phyloP scores from a whole-genome alignment of 2,888 invertebrate genomes.

The Alentia gelatinosa region DNA sequence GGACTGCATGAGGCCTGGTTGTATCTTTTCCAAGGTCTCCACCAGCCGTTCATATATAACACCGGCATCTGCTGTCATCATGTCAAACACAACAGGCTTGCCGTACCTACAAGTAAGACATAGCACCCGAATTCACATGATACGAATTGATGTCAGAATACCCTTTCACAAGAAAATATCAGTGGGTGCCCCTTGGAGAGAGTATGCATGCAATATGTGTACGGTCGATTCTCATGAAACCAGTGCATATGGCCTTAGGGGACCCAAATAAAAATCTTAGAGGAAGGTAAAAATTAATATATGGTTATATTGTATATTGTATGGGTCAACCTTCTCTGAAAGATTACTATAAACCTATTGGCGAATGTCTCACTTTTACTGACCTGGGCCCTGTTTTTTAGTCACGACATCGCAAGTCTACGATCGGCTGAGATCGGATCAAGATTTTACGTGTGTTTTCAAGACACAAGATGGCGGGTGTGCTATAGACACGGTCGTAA shows the following conservation, averaged over 20 bases:
- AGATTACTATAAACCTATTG: too few relatives aligned
- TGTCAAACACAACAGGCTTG: conserved; percentile 11
- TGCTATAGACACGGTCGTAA: too few relatives aligned
- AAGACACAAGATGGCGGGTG: too few relatives aligned
- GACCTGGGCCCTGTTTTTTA: too few relatives aligned
- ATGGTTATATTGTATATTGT: too few relatives aligned
- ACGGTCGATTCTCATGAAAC: not conserved
- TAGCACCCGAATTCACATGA: not conserved
- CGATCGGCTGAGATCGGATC: too few relatives aligned
- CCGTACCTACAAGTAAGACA: not conserved
- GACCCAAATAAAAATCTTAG: not conserved
- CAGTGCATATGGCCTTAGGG: not conserved
- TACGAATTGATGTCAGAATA: not conserved
- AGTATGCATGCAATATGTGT: not conserved
- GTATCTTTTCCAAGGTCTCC: not conserved
- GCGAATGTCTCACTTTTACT: too few relatives aligned
- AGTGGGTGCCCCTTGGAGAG: not conserved
- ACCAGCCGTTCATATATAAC: not conserved
- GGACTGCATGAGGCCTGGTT: not conserved
- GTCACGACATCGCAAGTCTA: too few relatives aligned
- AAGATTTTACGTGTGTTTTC: too few relatives aligned
- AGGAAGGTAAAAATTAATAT: not conserved
- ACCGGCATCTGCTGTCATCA: not conserved
- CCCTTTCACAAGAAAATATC: not conserved
- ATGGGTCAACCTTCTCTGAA: too few relatives aligned